Conservation (phyloP, 2,888 invertebrate genomes). For the Neoaliturus tenellus region DNA sequence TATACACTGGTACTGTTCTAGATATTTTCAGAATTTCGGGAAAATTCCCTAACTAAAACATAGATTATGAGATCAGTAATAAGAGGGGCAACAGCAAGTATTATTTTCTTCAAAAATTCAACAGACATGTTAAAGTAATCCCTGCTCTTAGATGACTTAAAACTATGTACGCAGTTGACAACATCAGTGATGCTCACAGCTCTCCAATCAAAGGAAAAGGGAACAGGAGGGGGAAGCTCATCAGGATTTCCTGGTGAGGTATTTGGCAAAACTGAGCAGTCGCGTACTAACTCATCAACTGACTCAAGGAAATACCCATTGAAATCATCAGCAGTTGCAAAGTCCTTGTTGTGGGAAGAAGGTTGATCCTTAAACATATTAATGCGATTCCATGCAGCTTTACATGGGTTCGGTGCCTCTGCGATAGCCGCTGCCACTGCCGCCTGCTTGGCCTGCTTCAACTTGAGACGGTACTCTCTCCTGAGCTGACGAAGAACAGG, state of each 20-base stretch:
- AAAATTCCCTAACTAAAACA: too few relatives aligned
- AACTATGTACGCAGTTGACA: too few relatives aligned
- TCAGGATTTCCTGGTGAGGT: neutral
- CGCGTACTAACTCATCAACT: neutral
- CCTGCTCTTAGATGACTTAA: too few relatives aligned
- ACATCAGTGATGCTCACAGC: too few relatives aligned
- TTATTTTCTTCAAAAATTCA: too few relatives aligned
- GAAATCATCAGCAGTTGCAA: neutral
- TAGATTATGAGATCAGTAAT: too few relatives aligned
- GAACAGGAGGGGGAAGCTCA: neutral
- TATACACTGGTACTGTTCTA: too few relatives aligned
- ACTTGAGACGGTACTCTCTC: neutral
- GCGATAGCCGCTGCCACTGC: neutral
- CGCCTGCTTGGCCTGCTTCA: slow-evolving; percentile 24
- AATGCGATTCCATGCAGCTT: slow-evolving; percentile 45
- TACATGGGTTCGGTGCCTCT: slow-evolving; percentile 23
- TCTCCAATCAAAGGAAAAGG: neutral
- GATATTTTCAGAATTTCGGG: too few relatives aligned
- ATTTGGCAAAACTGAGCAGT: neutral
- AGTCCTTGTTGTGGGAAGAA: neutral
- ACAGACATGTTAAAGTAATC: too few relatives aligned
- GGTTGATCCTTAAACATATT: neutral
- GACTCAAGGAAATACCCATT: neutral
- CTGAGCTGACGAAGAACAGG: neutral
- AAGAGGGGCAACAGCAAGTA: too few relatives aligned